Conservation (phyloP, 1,140 invertebrate species). For the Lineus longissimus region DNA sequence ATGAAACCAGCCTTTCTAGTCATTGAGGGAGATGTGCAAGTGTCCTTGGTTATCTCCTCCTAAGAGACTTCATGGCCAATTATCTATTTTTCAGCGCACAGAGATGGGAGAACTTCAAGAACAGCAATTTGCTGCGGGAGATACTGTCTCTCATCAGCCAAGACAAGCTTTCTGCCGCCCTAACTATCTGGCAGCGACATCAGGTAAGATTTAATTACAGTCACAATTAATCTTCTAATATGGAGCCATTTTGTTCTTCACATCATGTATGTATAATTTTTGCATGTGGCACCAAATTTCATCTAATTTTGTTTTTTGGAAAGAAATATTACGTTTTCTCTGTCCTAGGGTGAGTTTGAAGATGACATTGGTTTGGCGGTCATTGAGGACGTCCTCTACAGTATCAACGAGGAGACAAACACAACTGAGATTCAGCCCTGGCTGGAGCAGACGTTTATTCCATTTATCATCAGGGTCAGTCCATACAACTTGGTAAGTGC, state of each 20-base stretch:
- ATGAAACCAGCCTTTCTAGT: no score
- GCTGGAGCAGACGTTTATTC: slow-evolving; percentile 30
- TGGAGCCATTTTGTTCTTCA: no score
- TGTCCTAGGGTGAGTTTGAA: slow-evolving; percentile 28
- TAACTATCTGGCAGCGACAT: slow-evolving; percentile 31
- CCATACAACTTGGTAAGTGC: slow-evolving; percentile 32
- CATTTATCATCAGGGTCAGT: slow-evolving; percentile 26
- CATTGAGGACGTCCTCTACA: slow-evolving; percentile 27
- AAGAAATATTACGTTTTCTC: neutral
- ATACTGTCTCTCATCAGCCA: slow-evolving; percentile 20
- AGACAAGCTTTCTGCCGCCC: slow-evolving; percentile 17
- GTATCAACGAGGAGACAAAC: slow-evolving; percentile 24
- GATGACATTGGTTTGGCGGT: slow-evolving; percentile 15
- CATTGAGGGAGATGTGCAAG: no score
- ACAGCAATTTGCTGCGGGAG: slow-evolving; percentile 25
- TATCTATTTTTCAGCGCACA: slow-evolving; percentile 28
- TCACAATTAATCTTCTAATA: no score
- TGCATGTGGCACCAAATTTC: no score
- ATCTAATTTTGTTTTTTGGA: no score
- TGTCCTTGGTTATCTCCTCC: no score
- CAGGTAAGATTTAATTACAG: no score
- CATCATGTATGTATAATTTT: no score
- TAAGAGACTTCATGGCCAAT: no score
- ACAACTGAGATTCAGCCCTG: slow-evolving; percentile 24
- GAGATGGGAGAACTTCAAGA: slow-evolving; percentile 34